phyloP scores from a whole-genome alignment of 35 echinoderm and acorn worm species.

The Ptychodera flava region DNA sequence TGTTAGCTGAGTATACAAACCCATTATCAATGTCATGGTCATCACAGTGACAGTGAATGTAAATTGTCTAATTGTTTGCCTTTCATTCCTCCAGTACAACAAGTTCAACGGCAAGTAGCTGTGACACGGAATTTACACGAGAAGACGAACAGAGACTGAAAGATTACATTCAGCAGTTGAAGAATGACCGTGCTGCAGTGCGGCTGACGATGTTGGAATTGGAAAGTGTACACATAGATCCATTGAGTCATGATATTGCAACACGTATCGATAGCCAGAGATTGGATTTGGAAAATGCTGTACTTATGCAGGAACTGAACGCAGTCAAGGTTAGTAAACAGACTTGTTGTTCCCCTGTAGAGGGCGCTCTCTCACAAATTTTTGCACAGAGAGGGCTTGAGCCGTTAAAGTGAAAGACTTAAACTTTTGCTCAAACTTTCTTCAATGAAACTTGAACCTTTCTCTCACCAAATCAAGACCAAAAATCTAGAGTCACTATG shows the following conservation, averaged over 20 bases:
- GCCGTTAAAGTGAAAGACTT: no score
- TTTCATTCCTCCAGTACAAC: slow-evolving; percentile 52
- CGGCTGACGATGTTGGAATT: slow-evolving; percentile 93
- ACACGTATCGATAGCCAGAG: slow-evolving; percentile 63
- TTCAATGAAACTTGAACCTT: background rate
- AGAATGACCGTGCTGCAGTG: slow-evolving; percentile 86
- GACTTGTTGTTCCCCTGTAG: no score
- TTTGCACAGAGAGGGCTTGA: no score
- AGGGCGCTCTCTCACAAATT: no score
- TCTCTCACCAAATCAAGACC: no score
- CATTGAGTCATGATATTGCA: slow-evolving; percentile 38
- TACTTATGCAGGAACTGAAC: slow-evolving; percentile 94
- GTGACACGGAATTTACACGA: slow-evolving; percentile 82
- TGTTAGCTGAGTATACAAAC: background rate
- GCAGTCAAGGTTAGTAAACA: slow-evolving; percentile 81
- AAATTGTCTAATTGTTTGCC: no score
- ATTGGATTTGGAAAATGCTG: slow-evolving; percentile 94
- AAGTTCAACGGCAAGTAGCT: slow-evolving; percentile 87
- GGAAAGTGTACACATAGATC: slow-evolving; percentile 84
- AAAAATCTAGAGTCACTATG: no score
- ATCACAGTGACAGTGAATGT: background rate
- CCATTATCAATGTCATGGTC: background rate
- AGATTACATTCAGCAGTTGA: slow-evolving; percentile 94
- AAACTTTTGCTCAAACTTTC: background rate
- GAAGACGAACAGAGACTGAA: slow-evolving; percentile 83